These are phyloP conservation scores for Cardiocondyla obscurior DNA, from an alignment of 1,140 invertebrate genomes.

Conservation along the genomic window DNA sequence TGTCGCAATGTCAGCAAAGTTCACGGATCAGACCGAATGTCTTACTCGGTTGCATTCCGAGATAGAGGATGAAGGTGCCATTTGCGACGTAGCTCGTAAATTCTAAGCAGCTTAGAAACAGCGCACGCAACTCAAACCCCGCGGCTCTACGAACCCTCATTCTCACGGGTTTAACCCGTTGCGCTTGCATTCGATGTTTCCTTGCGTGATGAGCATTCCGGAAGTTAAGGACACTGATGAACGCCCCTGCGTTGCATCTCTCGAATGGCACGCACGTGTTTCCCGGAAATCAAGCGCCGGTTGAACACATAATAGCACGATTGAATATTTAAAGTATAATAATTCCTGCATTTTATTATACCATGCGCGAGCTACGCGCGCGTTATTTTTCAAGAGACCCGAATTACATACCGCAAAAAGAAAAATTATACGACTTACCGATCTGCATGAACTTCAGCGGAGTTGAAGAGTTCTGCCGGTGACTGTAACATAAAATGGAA, in stretches of 20 bases:
- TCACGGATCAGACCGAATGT: constrained; percentile 30
- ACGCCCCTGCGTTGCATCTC: background rate
- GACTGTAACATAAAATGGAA: too few relatives aligned
- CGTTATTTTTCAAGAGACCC: too few relatives aligned
- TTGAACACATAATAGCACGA: background rate
- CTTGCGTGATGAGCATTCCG: constrained; percentile 48
- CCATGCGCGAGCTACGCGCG: too few relatives aligned
- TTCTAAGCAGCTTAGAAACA: constrained; percentile 69
- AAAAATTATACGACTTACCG: too few relatives aligned
- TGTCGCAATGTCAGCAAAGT: constrained; percentile 56
- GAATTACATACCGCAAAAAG: too few relatives aligned
- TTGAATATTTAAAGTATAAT: background rate
- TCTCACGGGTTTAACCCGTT: constrained; percentile 25
- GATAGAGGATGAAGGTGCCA: constrained; percentile 19
- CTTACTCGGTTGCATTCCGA: constrained; percentile 46
- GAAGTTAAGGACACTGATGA: constrained; percentile 52
- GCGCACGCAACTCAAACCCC: constrained; percentile 47
- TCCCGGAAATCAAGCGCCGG: background rate
- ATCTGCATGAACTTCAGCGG: too few relatives aligned
- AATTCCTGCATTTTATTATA: too few relatives aligned
- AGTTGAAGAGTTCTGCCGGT: too few relatives aligned
- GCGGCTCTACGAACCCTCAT: constrained; percentile 23
- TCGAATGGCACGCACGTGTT: constrained; percentile 16
- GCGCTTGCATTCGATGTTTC: constrained; percentile 44
- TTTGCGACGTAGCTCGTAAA: constrained; percentile 63